Percentiles rank a stretch among this genome's conserved stretches.
These are phyloP conservation scores for Athetis lepigone DNA, from an alignment of 2,888 invertebrate species.

Conservation along the genomic window DNA sequence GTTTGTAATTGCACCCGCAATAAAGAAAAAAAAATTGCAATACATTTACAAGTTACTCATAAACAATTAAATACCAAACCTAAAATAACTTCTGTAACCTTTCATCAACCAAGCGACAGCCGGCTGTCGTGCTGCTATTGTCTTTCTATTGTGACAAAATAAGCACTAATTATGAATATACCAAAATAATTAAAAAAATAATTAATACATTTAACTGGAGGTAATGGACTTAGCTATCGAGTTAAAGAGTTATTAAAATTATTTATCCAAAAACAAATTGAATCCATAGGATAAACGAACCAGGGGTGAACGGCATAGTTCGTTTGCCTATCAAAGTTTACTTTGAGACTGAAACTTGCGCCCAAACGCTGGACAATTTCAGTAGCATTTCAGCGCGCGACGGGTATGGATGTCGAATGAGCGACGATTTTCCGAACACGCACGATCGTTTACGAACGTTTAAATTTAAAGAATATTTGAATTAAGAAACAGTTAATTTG, in stretches of 20 bases:
- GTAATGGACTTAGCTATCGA: background rate
- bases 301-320: conserved; percentile 36
- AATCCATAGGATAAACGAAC: conserved; percentile 33
- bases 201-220: background rate
- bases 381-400: conserved; percentile 38
- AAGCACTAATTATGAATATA: too few relatives aligned
- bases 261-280: background rate
- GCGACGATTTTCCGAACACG: background rate
- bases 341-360: conserved; percentile 15
- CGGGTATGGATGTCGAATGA: conserved; percentile 34
- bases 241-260: background rate
- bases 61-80: too few relatives aligned
- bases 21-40: too few relatives aligned
- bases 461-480: background rate
- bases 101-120: too few relatives aligned
- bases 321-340: conserved; percentile 36
- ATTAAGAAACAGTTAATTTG: too few relatives aligned
- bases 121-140: too few relatives aligned
- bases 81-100: too few relatives aligned
- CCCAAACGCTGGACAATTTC: conserved; percentile 15
- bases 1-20: too few relatives aligned
- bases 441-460: conserved; percentile 13
- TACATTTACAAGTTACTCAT: too few relatives aligned
- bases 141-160: too few relatives aligned
- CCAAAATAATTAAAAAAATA: too few relatives aligned